Evolutionary conservation across 2,113 vertebrate genomes (phyloP).

Genomic region (Takifugu bimaculatus): DNA sequence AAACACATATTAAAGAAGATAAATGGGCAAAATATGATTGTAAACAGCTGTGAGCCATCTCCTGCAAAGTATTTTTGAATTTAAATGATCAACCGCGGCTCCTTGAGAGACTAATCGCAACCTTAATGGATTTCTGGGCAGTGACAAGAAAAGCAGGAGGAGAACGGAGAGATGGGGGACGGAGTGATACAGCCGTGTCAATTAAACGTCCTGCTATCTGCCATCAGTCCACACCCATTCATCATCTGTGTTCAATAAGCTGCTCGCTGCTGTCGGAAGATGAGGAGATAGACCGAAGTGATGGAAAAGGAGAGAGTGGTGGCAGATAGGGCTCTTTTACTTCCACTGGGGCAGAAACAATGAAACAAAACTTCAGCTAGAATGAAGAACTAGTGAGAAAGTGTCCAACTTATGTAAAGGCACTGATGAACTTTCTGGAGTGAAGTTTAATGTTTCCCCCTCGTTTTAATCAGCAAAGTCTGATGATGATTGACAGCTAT

Average conservation of each 20-base stretch:
- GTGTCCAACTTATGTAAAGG: background rate
- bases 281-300: slow-evolving; percentile 23
- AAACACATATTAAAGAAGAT: too few species aligned
- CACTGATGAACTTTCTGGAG: slow-evolving; percentile 18
- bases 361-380: slow-evolving; percentile 18
- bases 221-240: slow-evolving; percentile 55
- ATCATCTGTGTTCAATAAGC: slow-evolving; percentile 58
- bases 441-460: background rate
- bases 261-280: slow-evolving; percentile 25
- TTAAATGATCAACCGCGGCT: slow-evolving; percentile 29
- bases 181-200: slow-evolving; percentile 55
- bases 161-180: slow-evolving; percentile 46
- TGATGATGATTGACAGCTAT: too few species aligned
- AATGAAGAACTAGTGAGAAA: slow-evolving; percentile 13
- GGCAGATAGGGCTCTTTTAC: slow-evolving; percentile 26
- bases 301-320: slow-evolving; percentile 13
- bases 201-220: slow-evolving; percentile 51
- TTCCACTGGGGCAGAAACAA: slow-evolving; percentile 3
- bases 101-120: slow-evolving; percentile 38
- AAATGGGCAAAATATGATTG: slow-evolving; percentile 9
- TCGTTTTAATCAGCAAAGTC: too few species aligned
- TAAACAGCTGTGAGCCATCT: slow-evolving; percentile 26
- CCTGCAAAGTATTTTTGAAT: slow-evolving; percentile 38
- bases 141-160: slow-evolving; percentile 24
- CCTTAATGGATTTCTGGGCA: slow-evolving; percentile 43